Base-by-base conservation (phyloP, 1,140 invertebrate genomes). In the Aphelenchoides avenae region DNA sequence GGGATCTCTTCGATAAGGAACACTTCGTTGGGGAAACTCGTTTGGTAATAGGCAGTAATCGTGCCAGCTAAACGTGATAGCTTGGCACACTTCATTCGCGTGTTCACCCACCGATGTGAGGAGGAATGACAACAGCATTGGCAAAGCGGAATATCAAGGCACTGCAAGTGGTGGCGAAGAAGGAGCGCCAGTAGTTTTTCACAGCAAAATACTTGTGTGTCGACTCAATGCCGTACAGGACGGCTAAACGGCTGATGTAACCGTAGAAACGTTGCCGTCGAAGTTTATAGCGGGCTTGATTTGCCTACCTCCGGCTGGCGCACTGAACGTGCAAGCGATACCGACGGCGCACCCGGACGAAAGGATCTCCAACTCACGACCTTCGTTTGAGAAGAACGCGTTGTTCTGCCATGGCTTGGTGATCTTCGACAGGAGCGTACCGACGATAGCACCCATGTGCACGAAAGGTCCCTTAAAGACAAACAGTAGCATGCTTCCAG, bases 141-240 rank as follows among this genome's bases (percentile, higher is more conserved):
- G 71, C 79, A 13, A 97, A 80, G 3, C 92, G 82, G 79, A 96
- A 98, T 71, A 93, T 87, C 3, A 93, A 87, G 0, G 94, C 93
- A 39, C 91, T 90, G 79, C 90, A 95, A 1, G 95, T 92, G 5
- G 94, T 93, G 0, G 92, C 87, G 75, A 97, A 98, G 79, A 99
- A 99, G 0, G 91, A 91, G 52, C 93, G 81, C 93, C 93, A 99
- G 76, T 99, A 99, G 76, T 97, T 97, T 56, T 93, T 82, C 0
- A 97, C 91, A 3, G 93, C 92, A 79, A 99, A 99, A 77, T 96
- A 98, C 1, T 92, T 92, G 0, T 92, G 91, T 26, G 94, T 98
- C 79, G 96, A 93, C 83, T 99, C 94, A 64, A 99, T 97, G 70
- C 91, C 95, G 79, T 97, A 98, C 15, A 98, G 81, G 0, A 98